Conservation (phyloP, 2,888 invertebrate genomes). For the Philopedon plagiatum region DNA sequence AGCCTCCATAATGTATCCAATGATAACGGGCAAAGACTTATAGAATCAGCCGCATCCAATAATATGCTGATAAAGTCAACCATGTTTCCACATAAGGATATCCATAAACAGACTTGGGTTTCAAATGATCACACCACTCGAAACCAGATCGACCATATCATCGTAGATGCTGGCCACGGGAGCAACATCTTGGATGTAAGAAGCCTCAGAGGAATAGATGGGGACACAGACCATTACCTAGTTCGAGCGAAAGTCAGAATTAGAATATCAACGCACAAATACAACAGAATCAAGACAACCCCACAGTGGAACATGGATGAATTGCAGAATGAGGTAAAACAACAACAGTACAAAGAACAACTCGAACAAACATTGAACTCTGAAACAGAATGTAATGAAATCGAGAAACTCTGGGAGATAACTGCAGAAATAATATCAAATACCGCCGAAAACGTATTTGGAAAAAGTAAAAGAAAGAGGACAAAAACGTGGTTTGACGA, state of each 20-base stretch:
- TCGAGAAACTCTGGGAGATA: too few relatives aligned
- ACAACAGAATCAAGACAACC: not conserved
- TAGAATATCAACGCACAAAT: not conserved
- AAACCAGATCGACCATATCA: slow-evolving; percentile 23
- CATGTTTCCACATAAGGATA: slow-evolving; percentile 16
- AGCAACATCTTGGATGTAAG: slow-evolving; percentile 10
- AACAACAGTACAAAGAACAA: slow-evolving; percentile 5
- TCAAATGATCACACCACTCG: slow-evolving; percentile 6
- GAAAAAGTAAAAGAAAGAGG: too few relatives aligned
- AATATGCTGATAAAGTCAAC: slow-evolving; percentile 18
- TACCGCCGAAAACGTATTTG: too few relatives aligned
- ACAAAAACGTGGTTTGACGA: too few relatives aligned
- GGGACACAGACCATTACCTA: slow-evolving; percentile 8
- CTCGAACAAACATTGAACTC: too few relatives aligned
- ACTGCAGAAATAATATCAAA: too few relatives aligned
- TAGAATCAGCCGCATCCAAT: not conserved
- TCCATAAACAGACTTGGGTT: slow-evolving; percentile 20
- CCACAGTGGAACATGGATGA: slow-evolving; percentile 17
- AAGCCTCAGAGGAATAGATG: slow-evolving; percentile 8
- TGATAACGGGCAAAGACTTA: not conserved
- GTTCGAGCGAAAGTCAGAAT: not conserved
- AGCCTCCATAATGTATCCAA: not conserved
- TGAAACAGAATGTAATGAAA: too few relatives aligned
- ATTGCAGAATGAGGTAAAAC: not conserved
- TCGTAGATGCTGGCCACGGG: slow-evolving; percentile 11